These are phyloP conservation scores for Caenorhabditis wallacei DNA, from an alignment of 2,888 invertebrate genomes.

Conservation along the genomic window DNA sequence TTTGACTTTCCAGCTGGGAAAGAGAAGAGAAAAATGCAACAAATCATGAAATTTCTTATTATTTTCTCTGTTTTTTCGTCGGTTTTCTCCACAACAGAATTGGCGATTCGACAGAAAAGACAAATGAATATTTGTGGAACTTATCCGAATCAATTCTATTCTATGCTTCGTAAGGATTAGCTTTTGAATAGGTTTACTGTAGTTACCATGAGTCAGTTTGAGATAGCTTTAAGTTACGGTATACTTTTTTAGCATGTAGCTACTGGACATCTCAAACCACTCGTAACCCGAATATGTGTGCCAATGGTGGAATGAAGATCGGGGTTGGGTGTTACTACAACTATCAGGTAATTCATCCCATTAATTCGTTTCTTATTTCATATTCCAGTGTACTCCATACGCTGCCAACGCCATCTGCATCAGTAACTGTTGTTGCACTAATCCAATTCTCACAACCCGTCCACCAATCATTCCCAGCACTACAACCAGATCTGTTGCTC, in stretches of 20 bases:
- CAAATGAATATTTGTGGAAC: conserved; percentile 67
- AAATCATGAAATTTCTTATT: conserved; percentile 4
- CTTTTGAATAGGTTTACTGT: neutral
- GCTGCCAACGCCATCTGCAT: conserved; percentile 49
- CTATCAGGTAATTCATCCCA: conserved; percentile 63
- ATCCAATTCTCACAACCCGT: conserved; percentile 39
- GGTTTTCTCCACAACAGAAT: conserved; percentile 20
- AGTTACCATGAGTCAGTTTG: neutral
- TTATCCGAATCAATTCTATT: conserved; percentile 66
- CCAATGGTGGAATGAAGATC: conserved; percentile 65
- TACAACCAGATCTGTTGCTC: conserved; percentile 48
- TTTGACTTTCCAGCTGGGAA: neutral
- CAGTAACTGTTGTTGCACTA: conserved; percentile 72
- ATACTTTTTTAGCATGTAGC: conserved; percentile 49
- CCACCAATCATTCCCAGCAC: conserved; percentile 26
- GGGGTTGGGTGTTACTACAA: conserved; percentile 70
- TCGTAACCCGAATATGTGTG: conserved; percentile 47
- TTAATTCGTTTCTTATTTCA: too few relatives aligned
- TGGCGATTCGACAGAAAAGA: conserved; percentile 43
- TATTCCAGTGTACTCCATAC: conserved; percentile 66
- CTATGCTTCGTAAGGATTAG: conserved; percentile 59
- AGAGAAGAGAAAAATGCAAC: conserved; percentile 16
- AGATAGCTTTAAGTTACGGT: neutral
- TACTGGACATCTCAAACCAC: conserved; percentile 54
- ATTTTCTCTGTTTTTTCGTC: conserved; percentile 17